Evolutionary conservation across 23 tunicate species (phyloP).

Genomic region (Ciona savignyi): DNA sequence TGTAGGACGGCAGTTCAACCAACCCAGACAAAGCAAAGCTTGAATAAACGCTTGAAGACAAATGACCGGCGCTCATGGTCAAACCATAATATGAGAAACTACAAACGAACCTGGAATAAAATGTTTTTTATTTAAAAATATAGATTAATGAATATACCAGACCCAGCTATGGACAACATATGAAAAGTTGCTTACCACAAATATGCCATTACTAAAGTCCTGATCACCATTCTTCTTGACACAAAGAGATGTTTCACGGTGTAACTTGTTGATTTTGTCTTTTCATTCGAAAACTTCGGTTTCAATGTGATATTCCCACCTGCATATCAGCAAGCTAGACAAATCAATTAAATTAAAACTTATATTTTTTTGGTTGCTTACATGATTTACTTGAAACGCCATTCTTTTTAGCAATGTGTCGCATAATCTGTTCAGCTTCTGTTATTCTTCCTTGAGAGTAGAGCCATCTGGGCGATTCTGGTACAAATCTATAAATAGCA

Average conservation of each 20-base stretch:
- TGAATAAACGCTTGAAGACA: constrained; percentile 34
- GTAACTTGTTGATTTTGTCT: constrained; percentile 29
- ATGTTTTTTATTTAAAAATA: constrained; percentile 1
- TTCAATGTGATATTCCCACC: constrained; percentile 20
- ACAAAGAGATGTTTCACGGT: constrained; percentile 38
- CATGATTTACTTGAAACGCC: constrained; percentile 25
- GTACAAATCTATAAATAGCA: constrained; percentile 39
- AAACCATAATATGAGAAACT: constrained; percentile 84
- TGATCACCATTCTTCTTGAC: constrained; percentile 14
- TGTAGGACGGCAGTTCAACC: constrained; percentile 64
- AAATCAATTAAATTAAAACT: not conserved
- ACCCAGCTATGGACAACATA: not conserved
- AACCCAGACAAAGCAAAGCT: constrained; percentile 81
- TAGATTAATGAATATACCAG: not conserved
- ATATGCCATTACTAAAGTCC: constrained; percentile 65
- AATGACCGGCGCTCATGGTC: constrained; percentile 59
- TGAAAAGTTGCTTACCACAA: constrained; percentile 32
- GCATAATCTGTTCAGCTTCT: constrained; percentile 65
- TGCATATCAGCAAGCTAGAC: not conserved
- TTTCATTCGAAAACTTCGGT: constrained; percentile 18
- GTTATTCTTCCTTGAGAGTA: constrained; percentile 63
- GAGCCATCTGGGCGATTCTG: constrained; percentile 97
- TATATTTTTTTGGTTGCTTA: not conserved
- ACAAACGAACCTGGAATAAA: constrained; percentile 71
- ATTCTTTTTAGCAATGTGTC: constrained; percentile 60